Evolutionary conservation across 1,140 invertebrate genomes (phyloP).

Genomic region (Pteromalus puparum): DNA sequence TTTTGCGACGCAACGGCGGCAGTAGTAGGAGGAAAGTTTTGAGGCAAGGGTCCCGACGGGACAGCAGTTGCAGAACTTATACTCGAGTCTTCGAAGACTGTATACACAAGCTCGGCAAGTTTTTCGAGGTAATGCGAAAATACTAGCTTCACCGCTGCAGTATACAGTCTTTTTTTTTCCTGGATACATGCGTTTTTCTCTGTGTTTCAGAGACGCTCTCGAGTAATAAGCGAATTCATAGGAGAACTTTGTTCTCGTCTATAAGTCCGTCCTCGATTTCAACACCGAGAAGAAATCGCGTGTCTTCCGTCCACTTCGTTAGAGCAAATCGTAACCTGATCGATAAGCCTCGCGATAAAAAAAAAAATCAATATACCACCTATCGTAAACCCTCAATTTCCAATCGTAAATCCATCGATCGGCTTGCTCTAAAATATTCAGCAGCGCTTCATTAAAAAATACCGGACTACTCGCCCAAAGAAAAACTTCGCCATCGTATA

Average conservation of each 20-base stretch:
- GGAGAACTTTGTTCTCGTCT: too few relatives aligned
- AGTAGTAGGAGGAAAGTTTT: conserved; percentile 13
- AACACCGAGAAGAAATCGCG: background rate
- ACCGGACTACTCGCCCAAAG: background rate
- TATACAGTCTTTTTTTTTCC: too few relatives aligned
- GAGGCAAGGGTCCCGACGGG: conserved; percentile 15
- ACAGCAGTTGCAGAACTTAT: background rate
- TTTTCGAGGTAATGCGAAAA: conserved; percentile 35
- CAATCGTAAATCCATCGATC: background rate
- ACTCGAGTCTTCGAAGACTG: background rate
- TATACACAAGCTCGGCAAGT: conserved; percentile 27
- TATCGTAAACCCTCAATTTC: background rate
- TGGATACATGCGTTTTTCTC: too few relatives aligned
- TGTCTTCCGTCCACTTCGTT: too few relatives aligned
- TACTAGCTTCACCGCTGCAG: background rate
- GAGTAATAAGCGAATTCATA: too few relatives aligned
- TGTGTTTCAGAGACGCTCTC: too few relatives aligned
- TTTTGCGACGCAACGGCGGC: background rate
- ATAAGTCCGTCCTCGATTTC: too few relatives aligned
- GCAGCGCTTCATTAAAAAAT: background rate
- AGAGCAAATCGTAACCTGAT: too few relatives aligned
- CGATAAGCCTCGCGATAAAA: too few relatives aligned
- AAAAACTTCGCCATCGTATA: conserved; percentile 46
- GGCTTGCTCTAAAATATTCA: background rate
- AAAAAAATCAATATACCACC: background rate